These are phyloP conservation scores for Nephrotoma appendiculata DNA, from an alignment of 2,888 invertebrate species.

Conservation along the genomic window DNA sequence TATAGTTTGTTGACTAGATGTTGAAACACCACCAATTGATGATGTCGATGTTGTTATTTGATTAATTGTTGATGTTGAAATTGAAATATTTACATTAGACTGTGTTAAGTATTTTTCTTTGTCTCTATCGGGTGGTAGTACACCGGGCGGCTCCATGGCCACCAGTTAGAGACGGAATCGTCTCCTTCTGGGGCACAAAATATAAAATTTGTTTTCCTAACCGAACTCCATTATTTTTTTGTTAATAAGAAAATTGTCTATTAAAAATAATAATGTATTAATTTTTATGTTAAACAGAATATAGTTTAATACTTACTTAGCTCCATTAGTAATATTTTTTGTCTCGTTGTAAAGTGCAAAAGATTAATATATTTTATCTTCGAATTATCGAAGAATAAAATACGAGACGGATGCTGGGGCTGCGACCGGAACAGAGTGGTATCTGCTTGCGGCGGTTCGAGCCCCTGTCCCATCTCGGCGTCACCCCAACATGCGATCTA, in stretches of 20 bases:
- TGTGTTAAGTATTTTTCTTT: conserved; percentile 12
- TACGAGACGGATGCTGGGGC: conserved; percentile 18
- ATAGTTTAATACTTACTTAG: not conserved
- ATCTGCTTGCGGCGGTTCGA: conserved; percentile 18
- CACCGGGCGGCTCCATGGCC: conserved; percentile 31
- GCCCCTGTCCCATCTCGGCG: conserved; percentile 21
- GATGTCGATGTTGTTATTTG: conserved; percentile 11
- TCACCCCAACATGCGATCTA: conserved; percentile 21
- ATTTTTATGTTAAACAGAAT: not conserved
- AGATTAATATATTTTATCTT: conserved; percentile 11
- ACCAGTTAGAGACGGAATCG: conserved; percentile 16
- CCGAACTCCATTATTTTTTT: conserved; percentile 31
- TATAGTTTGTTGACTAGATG: conserved; percentile 22
- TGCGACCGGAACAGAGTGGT: conserved; percentile 19
- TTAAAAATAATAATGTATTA: conserved; percentile 8
- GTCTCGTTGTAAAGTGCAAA: conserved; percentile 12
- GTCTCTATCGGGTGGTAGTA: conserved; percentile 27
- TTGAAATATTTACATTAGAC: conserved; percentile 15
- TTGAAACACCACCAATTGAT: conserved; percentile 16
- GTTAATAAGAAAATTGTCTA: conserved; percentile 26
- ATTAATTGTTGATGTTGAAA: conserved; percentile 8
- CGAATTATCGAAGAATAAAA: conserved; percentile 16
- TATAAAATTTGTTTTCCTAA: conserved; percentile 17
- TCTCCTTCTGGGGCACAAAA: conserved; percentile 11
- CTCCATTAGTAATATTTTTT: conserved; percentile 11